Evolutionary conservation across 2,113 vertebrate genomes (phyloP), one percentile per base, ranked within the genome.

Genomic region (Sorex araneus): DNA sequence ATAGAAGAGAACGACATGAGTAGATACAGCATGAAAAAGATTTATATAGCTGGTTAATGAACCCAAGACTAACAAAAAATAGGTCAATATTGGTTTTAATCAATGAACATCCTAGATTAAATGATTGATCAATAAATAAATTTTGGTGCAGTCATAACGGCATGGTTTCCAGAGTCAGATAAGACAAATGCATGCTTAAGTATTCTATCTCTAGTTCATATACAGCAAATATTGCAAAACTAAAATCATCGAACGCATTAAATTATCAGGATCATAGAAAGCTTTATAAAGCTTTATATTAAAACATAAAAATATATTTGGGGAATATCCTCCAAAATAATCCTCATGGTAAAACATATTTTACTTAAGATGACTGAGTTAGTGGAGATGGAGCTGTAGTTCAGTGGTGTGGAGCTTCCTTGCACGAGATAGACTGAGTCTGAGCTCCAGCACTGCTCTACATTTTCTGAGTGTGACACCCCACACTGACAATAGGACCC

Each of bases 121-220:
- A 90, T 23, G 0, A 19, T 3, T 93, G 60, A 73, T 95, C 82
- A 80, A 73, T 93, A 67, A 85, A 86, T 50, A 32, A 90, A 96
- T 88, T 23, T 67, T 90, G 83, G 90, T 86, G 67, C 69, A 76
- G 79, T 50, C 70, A 93, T 1, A 8, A 83, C 40, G 6, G 6
- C 43, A 91, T 83, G 93, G 88, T 75, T 93, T 86, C 66, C 67
- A 86, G 64, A 23, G 66, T 30, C 77, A 74, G 54, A 81, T 45
- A 77, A 73, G 30, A 93, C 81, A 84, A 95, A 94, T 82, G 91
- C 74, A 88, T 45, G 16, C 16, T 66, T 85, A 93, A 90, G 57
- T 94, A 57, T 18, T 83, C 36, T 23, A 50, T 88, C 94, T 89
- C 86, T 92, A 92, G 36, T 92, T 95, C 66, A 85, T 57, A 63